phyloP scores from a whole-genome alignment of 2,113 vertebrate species.

The Pterocles burchelli region DNA sequence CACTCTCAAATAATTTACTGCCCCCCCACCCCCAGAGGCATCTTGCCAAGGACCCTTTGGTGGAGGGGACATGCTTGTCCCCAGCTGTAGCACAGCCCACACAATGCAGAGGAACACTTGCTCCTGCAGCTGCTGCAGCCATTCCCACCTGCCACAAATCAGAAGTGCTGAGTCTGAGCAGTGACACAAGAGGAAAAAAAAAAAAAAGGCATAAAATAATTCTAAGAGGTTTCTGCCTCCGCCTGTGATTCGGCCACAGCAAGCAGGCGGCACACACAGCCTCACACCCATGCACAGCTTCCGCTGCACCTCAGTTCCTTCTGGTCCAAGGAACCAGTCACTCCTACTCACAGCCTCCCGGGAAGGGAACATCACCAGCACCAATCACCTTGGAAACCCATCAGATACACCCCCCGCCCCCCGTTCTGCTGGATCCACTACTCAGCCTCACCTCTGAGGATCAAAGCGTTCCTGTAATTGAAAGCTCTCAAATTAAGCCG shows the following conservation, averaged over 20 bases:
- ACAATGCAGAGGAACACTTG: not conserved
- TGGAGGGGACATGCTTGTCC: not conserved
- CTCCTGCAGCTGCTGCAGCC: slow-evolving; percentile 27
- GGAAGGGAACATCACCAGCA: not conserved
- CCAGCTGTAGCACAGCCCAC: not conserved
- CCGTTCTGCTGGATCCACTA: not conserved
- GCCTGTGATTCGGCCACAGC: not conserved
- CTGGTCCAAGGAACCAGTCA: not conserved
- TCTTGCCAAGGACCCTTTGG: not conserved
- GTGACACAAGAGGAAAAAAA: not conserved
- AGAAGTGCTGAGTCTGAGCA: slow-evolving; percentile 21
- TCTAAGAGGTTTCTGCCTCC: slow-evolving; percentile 9
- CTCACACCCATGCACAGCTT: not conserved
- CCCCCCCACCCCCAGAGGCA: not conserved
- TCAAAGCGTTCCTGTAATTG: not conserved
- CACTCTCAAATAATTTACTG: not conserved
- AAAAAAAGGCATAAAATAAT: not conserved
- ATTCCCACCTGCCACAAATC: not conserved
- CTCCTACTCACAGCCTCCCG: not conserved
- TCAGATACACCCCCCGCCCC: not conserved
- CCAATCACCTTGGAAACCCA: not conserved
- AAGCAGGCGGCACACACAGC: not conserved
- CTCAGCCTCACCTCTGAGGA: not conserved
- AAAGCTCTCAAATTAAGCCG: slow-evolving; percentile 30
- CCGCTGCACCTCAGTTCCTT: slow-evolving; percentile 45